Conservation (phyloP, 1,140 invertebrate species). For the Drosophila asahinai region DNA sequence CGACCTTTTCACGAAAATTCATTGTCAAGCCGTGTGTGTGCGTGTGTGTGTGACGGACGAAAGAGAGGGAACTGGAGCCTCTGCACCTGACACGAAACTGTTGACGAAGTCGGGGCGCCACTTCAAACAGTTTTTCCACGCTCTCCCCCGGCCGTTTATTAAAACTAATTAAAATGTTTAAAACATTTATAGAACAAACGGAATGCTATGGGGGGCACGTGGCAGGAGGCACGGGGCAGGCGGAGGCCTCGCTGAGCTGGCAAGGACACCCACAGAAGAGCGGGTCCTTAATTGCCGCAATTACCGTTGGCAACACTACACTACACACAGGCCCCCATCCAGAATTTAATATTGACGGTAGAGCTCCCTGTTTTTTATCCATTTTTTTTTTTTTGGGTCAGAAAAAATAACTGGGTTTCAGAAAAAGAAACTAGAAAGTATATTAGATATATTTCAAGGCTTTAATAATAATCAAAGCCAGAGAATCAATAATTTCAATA, state of each 20-base stretch:
- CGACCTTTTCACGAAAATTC: constrained; percentile 61
- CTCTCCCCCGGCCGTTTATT: constrained; percentile 46
- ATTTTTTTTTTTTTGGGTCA: background rate
- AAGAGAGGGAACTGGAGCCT: background rate
- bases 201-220: constrained; percentile 31
- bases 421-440: background rate
- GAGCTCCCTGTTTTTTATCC: background rate
- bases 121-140: constrained; percentile 51
- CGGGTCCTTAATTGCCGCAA: constrained; percentile 51
- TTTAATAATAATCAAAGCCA: background rate
- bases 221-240: background rate
- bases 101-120: constrained; percentile 47
- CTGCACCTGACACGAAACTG: constrained; percentile 53
- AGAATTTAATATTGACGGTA: constrained; percentile 8
- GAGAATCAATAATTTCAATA: too few relatives aligned
- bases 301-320: constrained; percentile 36
- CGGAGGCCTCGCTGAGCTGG: background rate
- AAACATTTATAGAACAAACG: constrained; percentile 66
- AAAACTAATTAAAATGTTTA: constrained; percentile 67
- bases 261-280: constrained; percentile 33
- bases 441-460: background rate
- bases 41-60: constrained; percentile 9
- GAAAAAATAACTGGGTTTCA: background rate
- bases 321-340: background rate
- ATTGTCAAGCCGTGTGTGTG: constrained; percentile 44